Conservation (phyloP, 2,797 vertebrate species). For the Microctenopoma lineatum region DNA sequence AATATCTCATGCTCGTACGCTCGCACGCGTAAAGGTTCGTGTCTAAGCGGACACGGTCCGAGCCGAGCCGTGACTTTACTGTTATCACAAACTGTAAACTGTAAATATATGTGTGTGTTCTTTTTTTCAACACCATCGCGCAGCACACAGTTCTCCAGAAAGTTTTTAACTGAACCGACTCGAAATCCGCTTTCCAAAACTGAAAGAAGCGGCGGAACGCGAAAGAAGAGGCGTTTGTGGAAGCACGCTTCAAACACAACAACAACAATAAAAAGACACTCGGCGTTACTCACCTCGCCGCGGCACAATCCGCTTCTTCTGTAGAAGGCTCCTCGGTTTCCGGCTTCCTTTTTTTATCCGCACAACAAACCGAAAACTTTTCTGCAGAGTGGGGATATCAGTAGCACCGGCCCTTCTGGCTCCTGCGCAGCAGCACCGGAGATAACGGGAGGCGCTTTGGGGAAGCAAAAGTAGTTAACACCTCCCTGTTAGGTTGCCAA, state of each 20-base stretch:
- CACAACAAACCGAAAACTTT: slow-evolving; percentile 77
- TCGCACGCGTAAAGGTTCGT: slow-evolving; percentile 33
- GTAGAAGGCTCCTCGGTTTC: slow-evolving; percentile 59
- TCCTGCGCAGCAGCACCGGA: slow-evolving; percentile 68
- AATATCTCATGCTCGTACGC: slow-evolving; percentile 12
- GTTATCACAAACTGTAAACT: too few relatives aligned
- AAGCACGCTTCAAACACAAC: slow-evolving; percentile 52
- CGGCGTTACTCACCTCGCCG: slow-evolving; percentile 66
- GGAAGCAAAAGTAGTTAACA: slow-evolving; percentile 82
- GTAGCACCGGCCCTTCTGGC: slow-evolving; percentile 53
- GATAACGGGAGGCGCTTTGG: slow-evolving; percentile 80
- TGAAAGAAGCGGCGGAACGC: slow-evolving; percentile 19
- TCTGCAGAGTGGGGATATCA: slow-evolving; percentile 51
- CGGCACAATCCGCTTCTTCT: slow-evolving; percentile 59
- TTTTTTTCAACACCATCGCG: slow-evolving; percentile 5
- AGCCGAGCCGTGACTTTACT: slow-evolving; percentile 31
- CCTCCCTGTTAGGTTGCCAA: slow-evolving; percentile 79
- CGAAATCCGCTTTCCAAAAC: slow-evolving; percentile 18
- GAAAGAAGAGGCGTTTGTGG: slow-evolving; percentile 12
- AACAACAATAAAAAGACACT: slow-evolving; percentile 50
- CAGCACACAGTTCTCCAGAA: slow-evolving; percentile 37
- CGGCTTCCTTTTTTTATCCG: slow-evolving; percentile 73
- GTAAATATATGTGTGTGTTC: background rate
- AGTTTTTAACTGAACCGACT: slow-evolving; percentile 47
- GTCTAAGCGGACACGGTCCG: slow-evolving; percentile 42